A percentile compares a stretch with the other conserved stretches of the same genome.
phyloP scores from a whole-genome alignment of 2,888 invertebrate genomes.

The Noctua janthina region DNA sequence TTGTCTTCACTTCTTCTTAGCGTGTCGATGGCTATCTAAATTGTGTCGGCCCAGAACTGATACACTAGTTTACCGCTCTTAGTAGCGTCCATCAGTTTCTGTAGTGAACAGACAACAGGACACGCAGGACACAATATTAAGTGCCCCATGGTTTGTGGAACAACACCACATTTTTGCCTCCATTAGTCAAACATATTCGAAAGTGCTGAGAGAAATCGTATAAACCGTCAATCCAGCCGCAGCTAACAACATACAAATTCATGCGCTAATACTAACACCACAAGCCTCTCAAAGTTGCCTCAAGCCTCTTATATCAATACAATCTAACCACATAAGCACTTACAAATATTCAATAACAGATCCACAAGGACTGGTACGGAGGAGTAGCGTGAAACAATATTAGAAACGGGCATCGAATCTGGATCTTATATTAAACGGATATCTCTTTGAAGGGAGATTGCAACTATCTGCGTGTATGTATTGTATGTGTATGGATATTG shows the following conservation, averaged over 20 bases:
- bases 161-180: neutral
- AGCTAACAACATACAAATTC: conserved; percentile 7
- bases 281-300: conserved; percentile 18
- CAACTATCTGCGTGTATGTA: conserved; percentile 58
- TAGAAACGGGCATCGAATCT: conserved; percentile 70
- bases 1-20: too few relatives aligned
- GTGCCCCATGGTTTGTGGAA: neutral
- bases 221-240: neutral
- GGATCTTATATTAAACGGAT: conserved; percentile 77
- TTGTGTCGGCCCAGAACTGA: too few relatives aligned
- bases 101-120: too few relatives aligned
- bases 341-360: conserved; percentile 54
- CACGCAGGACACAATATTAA: neutral
- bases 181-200: neutral
- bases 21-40: too few relatives aligned
- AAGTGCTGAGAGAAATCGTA: neutral
- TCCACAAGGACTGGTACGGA: conserved; percentile 49
- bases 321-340: conserved; percentile 40
- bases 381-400: conserved; percentile 69
- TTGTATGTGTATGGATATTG: conserved; percentile 13
- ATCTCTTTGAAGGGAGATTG: conserved; percentile 77
- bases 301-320: conserved; percentile 24
- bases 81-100: too few relatives aligned
- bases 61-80: too few relatives aligned
- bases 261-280: conserved; percentile 6